These are phyloP conservation scores for Lophotriccus pileatus DNA, from an alignment of 2,797 vertebrate species.

Conservation along the genomic window DNA sequence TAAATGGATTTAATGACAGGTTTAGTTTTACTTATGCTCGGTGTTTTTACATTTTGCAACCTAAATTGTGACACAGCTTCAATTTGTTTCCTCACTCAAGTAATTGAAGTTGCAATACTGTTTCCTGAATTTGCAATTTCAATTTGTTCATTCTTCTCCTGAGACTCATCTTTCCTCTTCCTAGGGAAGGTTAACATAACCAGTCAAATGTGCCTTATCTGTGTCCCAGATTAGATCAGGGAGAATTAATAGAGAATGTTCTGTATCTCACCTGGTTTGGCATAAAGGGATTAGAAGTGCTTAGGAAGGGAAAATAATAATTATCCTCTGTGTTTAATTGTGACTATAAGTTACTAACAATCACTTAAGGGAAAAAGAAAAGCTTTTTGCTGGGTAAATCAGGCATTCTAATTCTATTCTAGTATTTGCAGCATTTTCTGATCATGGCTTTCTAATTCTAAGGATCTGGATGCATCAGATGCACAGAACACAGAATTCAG, in stretches of 20 bases:
- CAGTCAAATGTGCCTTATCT: slow-evolving; percentile 6
- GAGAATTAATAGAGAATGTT: slow-evolving; percentile 13
- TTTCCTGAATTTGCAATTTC: slow-evolving; percentile 60
- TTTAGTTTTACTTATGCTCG: background rate
- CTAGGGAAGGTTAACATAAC: slow-evolving; percentile 39
- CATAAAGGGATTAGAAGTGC: slow-evolving; percentile 8
- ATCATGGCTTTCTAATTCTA: background rate
- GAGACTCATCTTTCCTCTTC: slow-evolving; percentile 43
- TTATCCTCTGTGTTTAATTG: background rate
- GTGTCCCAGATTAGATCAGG: background rate
- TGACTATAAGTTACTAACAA: background rate
- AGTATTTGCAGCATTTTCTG: background rate
- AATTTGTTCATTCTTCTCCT: slow-evolving; percentile 52
- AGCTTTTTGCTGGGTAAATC: background rate
- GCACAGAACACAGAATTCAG: background rate
- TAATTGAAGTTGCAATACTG: slow-evolving; percentile 56
- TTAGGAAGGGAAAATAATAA: background rate
- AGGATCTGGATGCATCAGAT: background rate
- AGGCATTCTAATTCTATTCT: background rate
- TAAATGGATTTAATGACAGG: background rate
- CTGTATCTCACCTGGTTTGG: slow-evolving; percentile 4
- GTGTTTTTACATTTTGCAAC: slow-evolving; percentile 51
- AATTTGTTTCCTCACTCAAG: slow-evolving; percentile 62
- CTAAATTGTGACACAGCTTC: slow-evolving; percentile 51
- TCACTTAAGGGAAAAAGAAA: background rate